Conservation (phyloP, 2,113 vertebrate genomes). For the Syngnathus floridae region DNA sequence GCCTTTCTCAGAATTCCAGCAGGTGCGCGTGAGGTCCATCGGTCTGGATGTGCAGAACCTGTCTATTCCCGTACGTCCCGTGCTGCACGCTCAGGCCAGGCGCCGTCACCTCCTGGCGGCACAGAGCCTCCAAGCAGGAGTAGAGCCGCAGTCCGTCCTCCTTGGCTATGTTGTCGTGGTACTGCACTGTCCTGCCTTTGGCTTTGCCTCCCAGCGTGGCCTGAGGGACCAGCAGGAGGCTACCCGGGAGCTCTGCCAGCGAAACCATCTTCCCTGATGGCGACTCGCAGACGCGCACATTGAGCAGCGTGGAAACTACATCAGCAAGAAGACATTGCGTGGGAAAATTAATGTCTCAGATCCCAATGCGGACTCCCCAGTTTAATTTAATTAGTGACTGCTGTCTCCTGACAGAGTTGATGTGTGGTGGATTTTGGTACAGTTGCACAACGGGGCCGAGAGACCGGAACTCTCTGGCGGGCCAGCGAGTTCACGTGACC, state of each 20-base stretch:
- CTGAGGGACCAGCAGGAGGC: constrained; percentile 85
- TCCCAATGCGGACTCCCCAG: too few relatives aligned
- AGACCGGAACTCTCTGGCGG: too few relatives aligned
- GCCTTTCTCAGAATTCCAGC: constrained; percentile 79
- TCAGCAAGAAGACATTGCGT: not conserved
- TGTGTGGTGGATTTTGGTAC: too few relatives aligned
- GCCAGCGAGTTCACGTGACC: too few relatives aligned
- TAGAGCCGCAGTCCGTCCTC: constrained; percentile 84
- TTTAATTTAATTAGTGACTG: too few relatives aligned
- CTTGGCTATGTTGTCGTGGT: constrained; percentile 85
- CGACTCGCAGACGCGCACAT: constrained; percentile 83
- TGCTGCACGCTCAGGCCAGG: constrained; percentile 63
- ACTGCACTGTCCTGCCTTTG: constrained; percentile 87
- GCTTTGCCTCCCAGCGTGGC: constrained; percentile 84
- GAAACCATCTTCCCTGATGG: constrained; percentile 77
- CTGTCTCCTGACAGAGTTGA: too few relatives aligned
- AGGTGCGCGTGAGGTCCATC: constrained; percentile 92
- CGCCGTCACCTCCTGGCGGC: constrained; percentile 71
- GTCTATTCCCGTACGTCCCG: constrained; percentile 89
- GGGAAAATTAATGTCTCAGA: too few relatives aligned
- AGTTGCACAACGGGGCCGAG: too few relatives aligned
- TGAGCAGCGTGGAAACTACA: constrained; percentile 61
- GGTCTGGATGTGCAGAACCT: constrained; percentile 86
- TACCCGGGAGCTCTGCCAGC: constrained; percentile 81
- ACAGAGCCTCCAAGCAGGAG: constrained; percentile 74